Evolutionary conservation across 37 sponge, comb jelly and placozoan species (phyloP), one percentile per base, ranked within the genome.

Genomic region (Spongilla lacustris): DNA sequence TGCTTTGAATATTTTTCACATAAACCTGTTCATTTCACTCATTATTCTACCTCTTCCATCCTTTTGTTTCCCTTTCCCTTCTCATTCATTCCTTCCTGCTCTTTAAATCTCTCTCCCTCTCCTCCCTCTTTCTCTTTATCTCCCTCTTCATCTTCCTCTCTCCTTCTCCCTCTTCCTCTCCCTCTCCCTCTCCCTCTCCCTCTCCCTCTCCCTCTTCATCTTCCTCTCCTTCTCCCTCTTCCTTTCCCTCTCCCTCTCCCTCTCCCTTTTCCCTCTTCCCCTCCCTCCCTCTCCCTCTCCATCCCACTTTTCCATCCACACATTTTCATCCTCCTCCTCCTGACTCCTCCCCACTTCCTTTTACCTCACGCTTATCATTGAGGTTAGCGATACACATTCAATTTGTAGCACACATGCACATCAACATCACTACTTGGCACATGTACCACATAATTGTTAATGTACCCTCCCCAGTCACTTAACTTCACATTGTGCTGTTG

Each of bases 71-170:
- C 14, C 75, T 10, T 10, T 75, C 33, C 35, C 35, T 10, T 32
- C 75, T 75, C 77, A 9, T 32, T 75, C 77, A 4, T 31, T 6
- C 10, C 38, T 31, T 75, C 35, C 77, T n/a, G 6, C n/a, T n/a
- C n/a, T n/a, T n/a, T n/a, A n/a, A n/a, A n/a, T n/a, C n/a, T n/a
- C 9, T 31, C 67, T 79, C 58, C 25, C 31, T 48, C 80, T 26
- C 26, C 80, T 23, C 67, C 58, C 46, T 66, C 80, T 14, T 36
- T 41, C 34, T 78, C 24, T 25, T 32, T 87, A 35, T 32, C 68
- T 68, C 22, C 27, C 28, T 26, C 46, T 50, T 17, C 5, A 14
- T n/a, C 50, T 9, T 74, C 73, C 30, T n/a, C 41, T 46, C 46
- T 46, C 46, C 8, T 10, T 46, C 46, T 46, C 46, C 8, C 46